Percentiles rank a stretch among this genome's conserved stretches.
Conservation (phyloP, 2,113 vertebrate genomes). For the Physeter macrocephalus region DNA sequence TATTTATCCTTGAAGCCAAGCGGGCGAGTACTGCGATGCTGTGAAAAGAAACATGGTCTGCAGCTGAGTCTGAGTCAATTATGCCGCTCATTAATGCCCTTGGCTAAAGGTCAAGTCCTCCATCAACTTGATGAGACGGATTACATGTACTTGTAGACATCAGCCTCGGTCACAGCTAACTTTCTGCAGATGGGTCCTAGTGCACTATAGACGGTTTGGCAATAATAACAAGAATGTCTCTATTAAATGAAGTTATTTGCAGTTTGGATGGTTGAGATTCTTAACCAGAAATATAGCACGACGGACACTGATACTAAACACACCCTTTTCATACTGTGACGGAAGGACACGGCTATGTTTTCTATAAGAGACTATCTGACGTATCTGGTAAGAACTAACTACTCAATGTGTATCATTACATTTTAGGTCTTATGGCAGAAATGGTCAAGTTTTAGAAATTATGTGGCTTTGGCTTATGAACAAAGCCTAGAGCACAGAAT, state of each 20-base stretch:
- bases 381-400: background rate
- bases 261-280: background rate
- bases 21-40: background rate
- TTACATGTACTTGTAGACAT: conserved; percentile 47
- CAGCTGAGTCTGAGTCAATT: conserved; percentile 58
- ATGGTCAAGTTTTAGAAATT: background rate
- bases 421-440: background rate
- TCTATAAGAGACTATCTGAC: background rate
- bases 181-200: conserved; percentile 41
- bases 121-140: conserved; percentile 43
- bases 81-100: conserved; percentile 31
- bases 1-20: conserved; percentile 18
- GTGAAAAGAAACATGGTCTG: conserved; percentile 12
- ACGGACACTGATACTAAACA: background rate
- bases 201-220: background rate
- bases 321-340: background rate
- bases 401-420: background rate
- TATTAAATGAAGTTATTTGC: background rate
- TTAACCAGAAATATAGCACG: background rate
- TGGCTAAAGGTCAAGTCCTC: conserved; percentile 54
- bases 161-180: conserved; percentile 36
- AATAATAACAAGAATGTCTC: background rate
- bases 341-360: background rate
- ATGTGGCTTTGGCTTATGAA: background rate
- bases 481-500: background rate